Conservation (phyloP, 2,888 invertebrate species). For the Meteorus cinctellus region DNA sequence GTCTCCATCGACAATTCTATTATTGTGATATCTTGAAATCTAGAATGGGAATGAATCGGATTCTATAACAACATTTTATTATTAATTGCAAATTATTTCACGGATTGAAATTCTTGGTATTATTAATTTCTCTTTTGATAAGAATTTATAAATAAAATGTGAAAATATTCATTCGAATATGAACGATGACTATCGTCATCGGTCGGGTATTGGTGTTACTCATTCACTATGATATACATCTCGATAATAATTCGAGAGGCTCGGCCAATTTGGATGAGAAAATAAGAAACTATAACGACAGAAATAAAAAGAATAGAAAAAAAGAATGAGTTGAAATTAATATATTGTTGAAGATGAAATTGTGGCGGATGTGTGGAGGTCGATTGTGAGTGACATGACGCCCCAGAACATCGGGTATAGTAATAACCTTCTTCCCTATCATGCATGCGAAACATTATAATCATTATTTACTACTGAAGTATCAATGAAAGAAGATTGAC, state of each 20-base stretch:
- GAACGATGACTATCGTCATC: neutral
- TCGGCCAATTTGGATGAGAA: neutral
- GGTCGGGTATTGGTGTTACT: conserved; percentile 8
- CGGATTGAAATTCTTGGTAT: no score
- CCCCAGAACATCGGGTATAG: neutral
- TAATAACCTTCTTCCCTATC: neutral
- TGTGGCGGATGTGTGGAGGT: conserved; percentile 40
- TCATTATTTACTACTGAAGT: neutral
- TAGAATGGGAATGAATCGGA: no score
- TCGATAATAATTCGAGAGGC: conserved; percentile 5
- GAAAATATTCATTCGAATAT: neutral
- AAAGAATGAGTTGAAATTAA: conserved; percentile 19
- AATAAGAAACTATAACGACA: neutral
- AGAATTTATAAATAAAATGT: no score
- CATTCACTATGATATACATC: neutral
- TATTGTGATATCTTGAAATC: no score
- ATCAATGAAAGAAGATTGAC: conserved; percentile 17
- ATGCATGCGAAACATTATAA: neutral
- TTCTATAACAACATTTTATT: no score
- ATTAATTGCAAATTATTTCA: no score
- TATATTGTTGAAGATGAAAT: conserved; percentile 1
- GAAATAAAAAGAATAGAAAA: conserved; percentile 22
- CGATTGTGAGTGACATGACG: conserved; percentile 53
- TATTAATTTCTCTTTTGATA: no score
- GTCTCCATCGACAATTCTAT: no score